A percentile compares a stretch with the other conserved stretches of the same genome.
These are phyloP conservation scores for Boulengeromyrus knoepffleri DNA, from an alignment of 2,113 vertebrate species.

Conservation along the genomic window DNA sequence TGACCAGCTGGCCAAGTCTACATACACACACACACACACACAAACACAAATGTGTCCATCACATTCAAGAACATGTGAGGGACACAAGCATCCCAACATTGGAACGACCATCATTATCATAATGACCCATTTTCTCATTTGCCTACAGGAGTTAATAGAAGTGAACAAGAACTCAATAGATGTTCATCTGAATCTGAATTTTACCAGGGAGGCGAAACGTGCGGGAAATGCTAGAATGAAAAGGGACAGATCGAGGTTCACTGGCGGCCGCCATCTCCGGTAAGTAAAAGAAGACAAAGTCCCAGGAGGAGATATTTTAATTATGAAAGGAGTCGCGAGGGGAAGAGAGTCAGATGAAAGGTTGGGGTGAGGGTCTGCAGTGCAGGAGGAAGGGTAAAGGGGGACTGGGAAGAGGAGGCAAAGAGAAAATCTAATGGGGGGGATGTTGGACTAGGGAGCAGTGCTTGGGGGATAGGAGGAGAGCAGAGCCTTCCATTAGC, in stretches of 20 bases:
- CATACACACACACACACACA: background rate
- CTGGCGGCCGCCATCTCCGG: background rate
- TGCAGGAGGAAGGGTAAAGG: background rate
- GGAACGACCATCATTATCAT: background rate
- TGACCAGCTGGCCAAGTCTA: background rate
- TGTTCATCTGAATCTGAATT: background rate
- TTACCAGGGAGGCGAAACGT: background rate
- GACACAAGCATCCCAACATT: background rate
- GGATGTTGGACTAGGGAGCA: background rate
- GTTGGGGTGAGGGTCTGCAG: background rate
- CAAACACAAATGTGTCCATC: background rate
- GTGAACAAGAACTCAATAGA: background rate
- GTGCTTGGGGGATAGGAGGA: background rate
- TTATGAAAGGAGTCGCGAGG: background rate
- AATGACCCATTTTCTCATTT: background rate
- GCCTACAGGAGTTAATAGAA: background rate
- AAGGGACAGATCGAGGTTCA: background rate
- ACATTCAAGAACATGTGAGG: background rate
- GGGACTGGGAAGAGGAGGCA: background rate
- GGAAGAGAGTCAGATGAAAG: background rate
- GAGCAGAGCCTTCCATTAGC: background rate
- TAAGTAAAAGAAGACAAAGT: conserved; percentile 5
- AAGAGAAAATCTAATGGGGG: background rate
- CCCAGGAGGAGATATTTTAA: conserved; percentile 8
- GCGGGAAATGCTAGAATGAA: background rate